Evolutionary conservation across 1,140 invertebrate species (phyloP).

Genomic region (Portunus trituberculatus): DNA sequence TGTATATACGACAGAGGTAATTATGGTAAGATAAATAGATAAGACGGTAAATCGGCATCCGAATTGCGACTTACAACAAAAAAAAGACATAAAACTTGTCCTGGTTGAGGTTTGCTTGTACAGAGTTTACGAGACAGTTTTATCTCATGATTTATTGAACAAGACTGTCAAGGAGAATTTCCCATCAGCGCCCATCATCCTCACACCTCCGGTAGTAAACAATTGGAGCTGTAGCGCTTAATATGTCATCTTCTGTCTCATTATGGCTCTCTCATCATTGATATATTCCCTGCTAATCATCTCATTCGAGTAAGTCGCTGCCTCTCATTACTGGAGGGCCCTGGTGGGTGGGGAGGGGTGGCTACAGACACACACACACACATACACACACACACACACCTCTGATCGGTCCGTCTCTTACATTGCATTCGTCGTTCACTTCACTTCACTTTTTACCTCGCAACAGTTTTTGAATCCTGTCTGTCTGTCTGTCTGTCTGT

Average conservation of each 20-base stretch:
- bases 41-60: background rate
- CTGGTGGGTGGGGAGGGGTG: too few relatives aligned
- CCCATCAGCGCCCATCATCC: background rate
- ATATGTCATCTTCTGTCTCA: background rate
- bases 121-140: background rate
- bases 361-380: background rate
- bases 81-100: background rate
- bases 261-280: background rate
- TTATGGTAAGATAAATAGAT: background rate
- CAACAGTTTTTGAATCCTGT: background rate
- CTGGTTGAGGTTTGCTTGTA: background rate
- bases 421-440: background rate
- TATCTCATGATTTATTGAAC: constrained; percentile 13
- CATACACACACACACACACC: too few relatives aligned
- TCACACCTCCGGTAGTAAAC: background rate
- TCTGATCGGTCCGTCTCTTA: background rate
- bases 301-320: background rate
- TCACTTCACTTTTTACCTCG: background rate
- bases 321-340: background rate
- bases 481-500: constrained; percentile 16
- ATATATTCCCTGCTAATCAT: background rate
- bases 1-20: background rate
- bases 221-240: background rate
- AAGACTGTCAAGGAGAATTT: background rate
- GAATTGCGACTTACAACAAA: background rate